Evolutionary conservation across 2,113 vertebrate species (phyloP).

Genomic region (Pseudopodoces humilis): DNA sequence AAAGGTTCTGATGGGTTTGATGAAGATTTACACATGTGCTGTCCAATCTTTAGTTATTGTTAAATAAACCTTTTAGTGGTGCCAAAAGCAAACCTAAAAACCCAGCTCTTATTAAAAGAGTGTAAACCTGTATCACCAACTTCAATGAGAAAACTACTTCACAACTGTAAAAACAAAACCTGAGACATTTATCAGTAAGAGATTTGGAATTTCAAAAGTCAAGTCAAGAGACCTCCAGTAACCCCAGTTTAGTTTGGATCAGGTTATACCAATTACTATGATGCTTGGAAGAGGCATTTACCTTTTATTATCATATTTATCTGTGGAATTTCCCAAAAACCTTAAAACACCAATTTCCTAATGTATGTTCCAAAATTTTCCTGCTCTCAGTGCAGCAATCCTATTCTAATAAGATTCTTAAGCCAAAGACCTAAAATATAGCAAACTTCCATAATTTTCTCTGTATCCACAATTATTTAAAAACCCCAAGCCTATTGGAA

Average conservation of each 20-base stretch:
- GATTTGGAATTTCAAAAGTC: not conserved
- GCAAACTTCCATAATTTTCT: not conserved
- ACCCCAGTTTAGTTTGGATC: not conserved
- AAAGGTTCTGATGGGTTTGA: not conserved
- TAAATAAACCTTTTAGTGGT: not conserved
- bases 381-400: not conserved
- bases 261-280: not conserved
- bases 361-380: not conserved
- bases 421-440: not conserved
- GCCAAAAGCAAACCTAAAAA: not conserved
- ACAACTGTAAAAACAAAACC: not conserved
- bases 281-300: not conserved
- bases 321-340: not conserved
- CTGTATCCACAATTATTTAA: not conserved
- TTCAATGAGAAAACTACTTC: not conserved
- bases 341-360: not conserved
- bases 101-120: not conserved
- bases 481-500: not conserved
- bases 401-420: not conserved
- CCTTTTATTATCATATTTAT: not conserved
- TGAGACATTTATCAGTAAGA: not conserved
- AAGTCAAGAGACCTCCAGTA: not conserved
- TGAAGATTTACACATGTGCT: not conserved
- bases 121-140: fast-evolving
- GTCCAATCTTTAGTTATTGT: not conserved